A percentile compares a stretch with the other conserved stretches of the same genome.
Evolutionary conservation across 1,140 invertebrate genomes (phyloP).

Genomic region (Parapsyche elsis): DNA sequence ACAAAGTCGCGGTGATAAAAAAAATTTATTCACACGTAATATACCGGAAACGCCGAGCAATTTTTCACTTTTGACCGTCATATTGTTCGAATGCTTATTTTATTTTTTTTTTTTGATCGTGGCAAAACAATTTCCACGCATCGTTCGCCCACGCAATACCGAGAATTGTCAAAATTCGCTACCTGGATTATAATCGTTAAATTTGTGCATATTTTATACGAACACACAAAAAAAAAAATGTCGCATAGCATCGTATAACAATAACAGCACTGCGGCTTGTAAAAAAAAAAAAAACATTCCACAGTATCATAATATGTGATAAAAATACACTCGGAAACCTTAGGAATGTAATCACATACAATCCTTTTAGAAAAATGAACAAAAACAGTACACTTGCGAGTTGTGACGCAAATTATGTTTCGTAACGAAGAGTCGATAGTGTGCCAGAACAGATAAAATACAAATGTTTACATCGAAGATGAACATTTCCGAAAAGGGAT

Average conservation of each 20-base stretch:
- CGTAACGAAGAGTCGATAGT: no score
- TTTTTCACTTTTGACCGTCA: conserved; percentile 27
- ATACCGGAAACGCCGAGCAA: conserved; percentile 10
- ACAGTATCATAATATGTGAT: no score
- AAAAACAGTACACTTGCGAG: no score
- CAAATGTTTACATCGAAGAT: conserved; percentile 14
- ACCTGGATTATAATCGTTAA: conserved; percentile 5
- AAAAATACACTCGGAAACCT: no score
- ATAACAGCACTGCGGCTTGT: no score
- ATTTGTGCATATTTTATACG: conserved; percentile 18
- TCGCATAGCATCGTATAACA: not conserved
- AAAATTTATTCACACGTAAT: conserved; percentile 16
- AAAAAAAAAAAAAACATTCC: no score
- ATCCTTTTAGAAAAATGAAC: no score
- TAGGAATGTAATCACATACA: no score
- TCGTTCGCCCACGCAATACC: not conserved
- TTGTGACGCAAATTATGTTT: no score
- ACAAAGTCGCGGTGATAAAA: not conserved
- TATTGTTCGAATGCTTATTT: conserved; percentile 22
- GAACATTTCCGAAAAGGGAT: not conserved
- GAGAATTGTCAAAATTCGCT: conserved; percentile 5
- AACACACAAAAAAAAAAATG: not conserved
- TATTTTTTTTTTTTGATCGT: no score
- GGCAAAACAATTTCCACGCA: not conserved
- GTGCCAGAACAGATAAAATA: no score